A percentile compares a stretch with the other conserved stretches of the same genome.
These are phyloP conservation scores for Syritta pipiens DNA, from an alignment of 2,888 invertebrate species.

Conservation along the genomic window DNA sequence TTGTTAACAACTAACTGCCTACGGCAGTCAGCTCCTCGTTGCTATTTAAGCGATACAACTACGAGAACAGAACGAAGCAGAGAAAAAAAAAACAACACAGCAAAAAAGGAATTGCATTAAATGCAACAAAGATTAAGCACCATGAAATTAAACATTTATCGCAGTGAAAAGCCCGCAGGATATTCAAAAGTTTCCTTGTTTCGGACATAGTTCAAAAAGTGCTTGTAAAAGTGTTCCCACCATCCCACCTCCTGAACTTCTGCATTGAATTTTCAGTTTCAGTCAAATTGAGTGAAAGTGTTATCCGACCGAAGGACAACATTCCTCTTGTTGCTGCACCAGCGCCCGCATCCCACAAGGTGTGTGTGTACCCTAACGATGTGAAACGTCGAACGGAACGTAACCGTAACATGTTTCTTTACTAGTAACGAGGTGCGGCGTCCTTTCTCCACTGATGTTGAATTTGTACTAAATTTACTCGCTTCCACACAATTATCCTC, in stretches of 20 bases:
- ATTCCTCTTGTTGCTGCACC: neutral
- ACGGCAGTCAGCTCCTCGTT: conserved; percentile 10
- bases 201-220: conserved; percentile 63
- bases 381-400: conserved; percentile 5
- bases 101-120: conserved; percentile 48
- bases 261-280: conserved; percentile 31
- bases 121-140: conserved; percentile 60
- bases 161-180: conserved; percentile 58
- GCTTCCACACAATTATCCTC: conserved; percentile 54
- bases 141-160: conserved; percentile 68
- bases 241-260: neutral
- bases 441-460: conserved; percentile 36
- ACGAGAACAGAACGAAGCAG: neutral
- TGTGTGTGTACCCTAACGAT: conserved; percentile 25
- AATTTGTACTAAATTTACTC: conserved; percentile 63
- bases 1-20: conserved; percentile 54
- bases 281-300: conserved; percentile 64
- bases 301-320: conserved; percentile 30
- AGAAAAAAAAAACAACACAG: neutral
- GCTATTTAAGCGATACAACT: conserved; percentile 31
- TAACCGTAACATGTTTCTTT: conserved; percentile 10
- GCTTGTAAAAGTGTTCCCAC: conserved; percentile 10
- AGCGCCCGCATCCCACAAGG: neutral
- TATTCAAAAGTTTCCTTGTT: conserved; percentile 59
- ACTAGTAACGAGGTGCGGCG: conserved; percentile 29